Evolutionary conservation across 2,888 invertebrate genomes (phyloP).

Genomic region (Reticulitermes lucifugus): DNA sequence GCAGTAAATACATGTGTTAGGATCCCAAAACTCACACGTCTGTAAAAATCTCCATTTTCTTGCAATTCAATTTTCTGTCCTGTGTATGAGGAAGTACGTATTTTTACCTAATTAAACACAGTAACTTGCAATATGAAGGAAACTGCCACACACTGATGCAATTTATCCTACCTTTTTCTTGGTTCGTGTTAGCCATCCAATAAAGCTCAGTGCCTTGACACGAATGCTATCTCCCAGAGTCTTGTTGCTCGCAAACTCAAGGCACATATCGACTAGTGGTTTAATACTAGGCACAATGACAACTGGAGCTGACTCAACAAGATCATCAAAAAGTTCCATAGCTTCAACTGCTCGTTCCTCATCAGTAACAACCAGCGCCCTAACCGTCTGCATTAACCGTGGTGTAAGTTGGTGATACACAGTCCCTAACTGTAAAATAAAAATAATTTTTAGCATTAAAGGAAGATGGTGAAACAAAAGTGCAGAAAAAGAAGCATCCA

Average conservation of each 20-base stretch:
- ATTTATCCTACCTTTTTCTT: conserved; percentile 73
- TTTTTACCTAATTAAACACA: no score
- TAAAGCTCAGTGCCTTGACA: conserved; percentile 72
- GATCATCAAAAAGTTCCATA: conserved; percentile 74
- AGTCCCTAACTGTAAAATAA: conserved; percentile 64
- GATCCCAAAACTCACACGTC: no score
- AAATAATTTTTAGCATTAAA: conserved; percentile 5
- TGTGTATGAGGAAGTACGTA: no score
- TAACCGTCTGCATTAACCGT: conserved; percentile 71
- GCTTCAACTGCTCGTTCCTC: conserved; percentile 72
- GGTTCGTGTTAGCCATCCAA: conserved; percentile 74
- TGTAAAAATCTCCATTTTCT: no score
- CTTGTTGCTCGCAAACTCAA: conserved; percentile 71
- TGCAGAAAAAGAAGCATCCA: no score
- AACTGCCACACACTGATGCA: no score
- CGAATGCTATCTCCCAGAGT: conserved; percentile 71
- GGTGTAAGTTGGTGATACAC: conserved; percentile 73
- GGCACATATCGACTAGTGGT: conserved; percentile 73
- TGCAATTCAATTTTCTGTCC: no score
- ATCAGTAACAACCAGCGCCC: conserved; percentile 68
- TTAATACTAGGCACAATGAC: conserved; percentile 74
- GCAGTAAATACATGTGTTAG: no score
- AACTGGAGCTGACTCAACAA: conserved; percentile 70
- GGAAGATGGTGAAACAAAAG: no score
- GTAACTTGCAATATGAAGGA: no score